phyloP scores from a whole-genome alignment of 53 echinoderm and acorn worm genomes.

The Paelopatides confundens region DNA sequence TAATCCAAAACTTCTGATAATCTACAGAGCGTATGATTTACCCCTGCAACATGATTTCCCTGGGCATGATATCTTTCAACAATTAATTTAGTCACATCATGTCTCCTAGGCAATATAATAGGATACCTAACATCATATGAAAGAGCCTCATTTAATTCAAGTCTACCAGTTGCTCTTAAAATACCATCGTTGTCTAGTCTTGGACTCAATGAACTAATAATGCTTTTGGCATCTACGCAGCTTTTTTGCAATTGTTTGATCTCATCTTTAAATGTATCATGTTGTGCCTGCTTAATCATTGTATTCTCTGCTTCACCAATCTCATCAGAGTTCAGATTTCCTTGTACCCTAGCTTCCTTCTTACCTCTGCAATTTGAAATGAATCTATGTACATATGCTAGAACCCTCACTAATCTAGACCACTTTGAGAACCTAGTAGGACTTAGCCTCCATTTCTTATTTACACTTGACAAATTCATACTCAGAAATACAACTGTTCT shows the following conservation, averaged over 20 bases:
- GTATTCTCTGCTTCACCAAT: neutral
- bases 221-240: neutral
- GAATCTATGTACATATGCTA: conserved; percentile 27
- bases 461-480: neutral
- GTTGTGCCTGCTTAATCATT: neutral
- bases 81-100: neutral
- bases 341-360: neutral
- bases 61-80: neutral
- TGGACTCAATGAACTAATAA: neutral
- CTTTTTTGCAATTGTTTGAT: neutral
- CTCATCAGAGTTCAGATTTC: neutral
- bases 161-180: neutral
- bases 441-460: neutral
- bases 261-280: neutral
- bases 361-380: conserved; percentile 6
- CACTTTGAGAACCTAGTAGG: conserved; percentile 27
- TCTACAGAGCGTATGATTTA: conserved; percentile 15
- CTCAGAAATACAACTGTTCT: neutral
- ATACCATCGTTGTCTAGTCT: conserved; percentile 21
- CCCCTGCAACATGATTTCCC: conserved; percentile 23
- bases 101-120: conserved; percentile 1
- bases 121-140: conserved; percentile 2
- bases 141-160: neutral
- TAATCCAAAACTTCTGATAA: conserved; percentile 17
- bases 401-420: neutral